phyloP scores from a whole-genome alignment of 1,140 invertebrate species.

The Mylabris phalerata region DNA sequence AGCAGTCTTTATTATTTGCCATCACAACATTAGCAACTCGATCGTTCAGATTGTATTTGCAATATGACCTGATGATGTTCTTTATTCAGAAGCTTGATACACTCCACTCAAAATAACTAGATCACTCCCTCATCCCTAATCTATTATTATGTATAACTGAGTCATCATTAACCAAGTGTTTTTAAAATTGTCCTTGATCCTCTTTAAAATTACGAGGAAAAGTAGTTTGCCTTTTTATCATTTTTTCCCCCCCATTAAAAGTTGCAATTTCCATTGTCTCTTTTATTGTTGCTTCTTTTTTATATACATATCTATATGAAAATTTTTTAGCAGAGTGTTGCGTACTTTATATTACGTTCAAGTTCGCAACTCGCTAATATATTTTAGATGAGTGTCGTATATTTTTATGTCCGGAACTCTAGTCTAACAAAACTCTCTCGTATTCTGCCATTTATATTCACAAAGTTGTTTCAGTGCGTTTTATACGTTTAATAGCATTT shows the following conservation, averaged over 20 bases:
- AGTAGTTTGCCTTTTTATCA: no score
- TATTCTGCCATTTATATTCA: slow-evolving; percentile 9
- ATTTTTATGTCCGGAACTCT: slow-evolving; percentile 17
- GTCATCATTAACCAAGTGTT: no score
- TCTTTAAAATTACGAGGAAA: no score
- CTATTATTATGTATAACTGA: no score
- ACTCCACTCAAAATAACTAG: background rate
- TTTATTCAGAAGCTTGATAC: background rate
- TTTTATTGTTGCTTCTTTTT: no score
- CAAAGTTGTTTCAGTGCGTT: slow-evolving; percentile 13
- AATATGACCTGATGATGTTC: slow-evolving; percentile 7
- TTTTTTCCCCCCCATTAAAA: no score
- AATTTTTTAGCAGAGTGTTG: slow-evolving; percentile 1
- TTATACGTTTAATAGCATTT: slow-evolving; percentile 18
- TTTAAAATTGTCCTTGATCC: no score
- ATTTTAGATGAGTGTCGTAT: slow-evolving; percentile 20
- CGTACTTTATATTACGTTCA: slow-evolving; percentile 13
- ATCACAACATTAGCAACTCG: slow-evolving; percentile 9
- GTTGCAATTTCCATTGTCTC: no score
- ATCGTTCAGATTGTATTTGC: slow-evolving; percentile 5
- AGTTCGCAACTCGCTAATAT: slow-evolving; percentile 11
- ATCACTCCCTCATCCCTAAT: no score
- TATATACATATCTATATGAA: no score
- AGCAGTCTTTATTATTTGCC: slow-evolving; percentile 6
- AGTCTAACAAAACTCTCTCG: slow-evolving; percentile 9